Evolutionary conservation across 2,113 vertebrate species (phyloP).

Genomic region (Pelvicachromis taeniatus): DNA sequence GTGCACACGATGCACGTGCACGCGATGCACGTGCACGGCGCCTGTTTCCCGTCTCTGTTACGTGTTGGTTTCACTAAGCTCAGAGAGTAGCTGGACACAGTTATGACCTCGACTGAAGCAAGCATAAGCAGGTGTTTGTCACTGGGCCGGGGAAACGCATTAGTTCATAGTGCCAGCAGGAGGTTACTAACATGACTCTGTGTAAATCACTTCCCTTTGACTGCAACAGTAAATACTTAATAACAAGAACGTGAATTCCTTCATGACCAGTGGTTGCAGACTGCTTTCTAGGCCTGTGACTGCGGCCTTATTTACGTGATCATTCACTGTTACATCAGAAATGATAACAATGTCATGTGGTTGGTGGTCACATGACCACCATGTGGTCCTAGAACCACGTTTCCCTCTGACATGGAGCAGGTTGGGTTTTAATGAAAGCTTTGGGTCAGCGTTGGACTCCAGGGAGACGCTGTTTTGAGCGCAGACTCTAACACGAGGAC

Average conservation of each 20-base stretch:
- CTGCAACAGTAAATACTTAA: not conserved
- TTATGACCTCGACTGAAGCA: not conserved
- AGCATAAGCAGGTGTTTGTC: not conserved
- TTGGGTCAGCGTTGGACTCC: not conserved
- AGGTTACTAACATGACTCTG: not conserved
- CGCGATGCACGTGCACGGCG: not conserved
- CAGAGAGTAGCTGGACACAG: not conserved
- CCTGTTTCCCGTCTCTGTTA: not conserved
- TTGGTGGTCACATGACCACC: not conserved
- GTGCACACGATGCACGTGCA: not conserved
- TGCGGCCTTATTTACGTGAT: not conserved
- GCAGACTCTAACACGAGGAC: not conserved
- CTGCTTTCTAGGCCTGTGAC: not conserved
- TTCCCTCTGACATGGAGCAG: too few species aligned
- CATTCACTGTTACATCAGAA: not conserved
- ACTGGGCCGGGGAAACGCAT: not conserved
- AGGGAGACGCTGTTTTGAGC: not conserved
- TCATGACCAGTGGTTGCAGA: not conserved
- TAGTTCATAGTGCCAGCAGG: not conserved
- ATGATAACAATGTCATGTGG: not conserved
- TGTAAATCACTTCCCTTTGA: not conserved
- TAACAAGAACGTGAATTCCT: not conserved
- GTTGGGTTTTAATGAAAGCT: not conserved
- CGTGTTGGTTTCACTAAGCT: not conserved
- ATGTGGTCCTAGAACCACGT: too few species aligned